Evolutionary conservation across 2,113 vertebrate genomes (phyloP), one percentile per base, ranked within the genome.

Genomic region (Scatophagus argus): DNA sequence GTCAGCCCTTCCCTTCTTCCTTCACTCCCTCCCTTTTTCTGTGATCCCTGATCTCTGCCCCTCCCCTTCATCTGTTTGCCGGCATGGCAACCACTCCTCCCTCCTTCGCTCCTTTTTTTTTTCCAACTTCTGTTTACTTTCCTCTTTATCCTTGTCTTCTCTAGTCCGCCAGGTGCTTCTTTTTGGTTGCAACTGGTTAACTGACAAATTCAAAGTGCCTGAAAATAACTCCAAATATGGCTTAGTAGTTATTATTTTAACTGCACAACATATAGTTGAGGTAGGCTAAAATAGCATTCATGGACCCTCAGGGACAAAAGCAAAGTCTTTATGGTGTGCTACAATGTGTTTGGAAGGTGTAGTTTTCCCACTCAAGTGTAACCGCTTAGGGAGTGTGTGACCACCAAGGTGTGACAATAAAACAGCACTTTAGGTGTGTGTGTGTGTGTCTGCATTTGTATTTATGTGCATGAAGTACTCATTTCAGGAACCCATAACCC

Each of bases 71-170:
- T 85, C 81, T 74, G 38, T 83, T 88, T 59, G 85, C 79, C 83
- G 89, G 91, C 94, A 88, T 76, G 79, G 92, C 93, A 95, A 83
- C 95, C 85, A 92, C 88, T 82, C 93, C 93, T 93, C 93, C 95
- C 94, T 74, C 31, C 70, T 72, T 76, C 13, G 58, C 95, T 92
- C 92, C 84, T 90, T 74, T 60, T 13, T 81, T 64, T 60, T 36
- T 76, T 39, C 9, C 10, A 16, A 13, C 34, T 64, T 73, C 58
- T 54, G 55, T 81, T 84, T 88, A 54, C 67, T 52, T 55, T 61
- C 44, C 70, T 65, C 3, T n/a, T 64, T 19, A 65, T 70, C 65
- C 32, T 36, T 6, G n/a, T 60, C 23, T 6, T n/a, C 32, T 66
- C 29, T 12, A 9, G 21, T 43, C 59, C 60, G 31, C 36, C 41